Evolutionary conservation across 2,113 vertebrate genomes (phyloP).

Genomic region (Regulus satrapa): DNA sequence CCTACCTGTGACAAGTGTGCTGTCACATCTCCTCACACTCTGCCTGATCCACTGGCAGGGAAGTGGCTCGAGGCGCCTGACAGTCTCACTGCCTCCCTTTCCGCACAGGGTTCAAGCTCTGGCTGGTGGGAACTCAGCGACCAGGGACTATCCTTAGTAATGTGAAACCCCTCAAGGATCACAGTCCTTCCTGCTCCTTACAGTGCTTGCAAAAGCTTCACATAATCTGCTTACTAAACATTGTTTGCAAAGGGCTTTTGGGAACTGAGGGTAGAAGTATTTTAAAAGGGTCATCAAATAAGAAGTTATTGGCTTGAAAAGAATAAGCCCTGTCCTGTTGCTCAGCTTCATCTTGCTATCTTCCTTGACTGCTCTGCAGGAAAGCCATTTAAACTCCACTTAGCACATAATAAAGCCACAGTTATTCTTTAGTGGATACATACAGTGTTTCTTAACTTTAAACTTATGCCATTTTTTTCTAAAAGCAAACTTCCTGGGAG

Average conservation of each 20-base stretch:
- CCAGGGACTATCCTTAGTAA: background rate
- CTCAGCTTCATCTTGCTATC: background rate
- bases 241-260: background rate
- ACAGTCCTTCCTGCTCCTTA: background rate
- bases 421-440: background rate
- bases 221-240: background rate
- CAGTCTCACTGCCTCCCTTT: no score
- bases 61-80: accelerated
- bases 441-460: background rate
- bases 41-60: background rate
- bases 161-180: background rate
- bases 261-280: background rate
- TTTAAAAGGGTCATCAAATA: background rate
- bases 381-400: background rate
- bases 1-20: background rate
- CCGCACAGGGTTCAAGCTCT: background rate
- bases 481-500: background rate
- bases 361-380: background rate
- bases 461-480: background rate
- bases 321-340: background rate
- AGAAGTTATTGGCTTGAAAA: background rate
- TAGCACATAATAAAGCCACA: background rate
- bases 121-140: background rate
- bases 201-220: background rate
- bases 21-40: background rate